Base-by-base conservation (phyloP, 2,797 vertebrate genomes). In the Urosaurus nigricauda region DNA sequence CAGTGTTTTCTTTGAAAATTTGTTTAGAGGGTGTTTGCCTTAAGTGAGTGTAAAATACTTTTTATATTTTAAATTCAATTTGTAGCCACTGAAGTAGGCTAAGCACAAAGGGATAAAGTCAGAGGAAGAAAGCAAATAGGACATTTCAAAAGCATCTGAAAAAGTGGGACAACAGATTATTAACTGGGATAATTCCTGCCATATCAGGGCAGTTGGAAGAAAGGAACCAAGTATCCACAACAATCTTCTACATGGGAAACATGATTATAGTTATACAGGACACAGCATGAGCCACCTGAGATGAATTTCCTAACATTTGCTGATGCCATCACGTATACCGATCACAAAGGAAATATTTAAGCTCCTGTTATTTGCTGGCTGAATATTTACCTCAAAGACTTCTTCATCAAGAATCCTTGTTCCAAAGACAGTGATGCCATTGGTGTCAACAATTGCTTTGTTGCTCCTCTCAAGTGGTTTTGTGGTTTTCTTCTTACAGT, bases 381-480 rank as follows among this genome's bases (percentile, higher is more conserved):
- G 11, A 79, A 65, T 75, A 87, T 94, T 97, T 98, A 99, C 99
- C 98, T 99, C 98, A 96, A 99, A 99, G 94, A 98, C 97, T 91
- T 99, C 98, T 91, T 99, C 98, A 92, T 99, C 99, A 91, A 98
- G 96, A 94, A 99, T 97, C 91, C 98, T 98, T 91, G 98, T 98
- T 94, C 99, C 99, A 90, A 99, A 99, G 83, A 99, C 98, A 0
- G 97, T 98, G 90, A 99, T 98, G 91, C 99, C 99, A 13, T 97
- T 96, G 94, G 98, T 98, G 96, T 97, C 96, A 89, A 99, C 97
- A 87, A 97, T 88, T 29, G 98, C 93, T 17, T 91, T 97, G 93
- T 98, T 97, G 88, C 98, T 98, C 96, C 99, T 97, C 78, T 94
- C 97, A 65, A 99, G 98, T 70, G 98, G 96, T 94, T 98, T 98